phyloP scores from a whole-genome alignment of 2,797 vertebrate genomes.

The Percopsis omiscomaycus region DNA sequence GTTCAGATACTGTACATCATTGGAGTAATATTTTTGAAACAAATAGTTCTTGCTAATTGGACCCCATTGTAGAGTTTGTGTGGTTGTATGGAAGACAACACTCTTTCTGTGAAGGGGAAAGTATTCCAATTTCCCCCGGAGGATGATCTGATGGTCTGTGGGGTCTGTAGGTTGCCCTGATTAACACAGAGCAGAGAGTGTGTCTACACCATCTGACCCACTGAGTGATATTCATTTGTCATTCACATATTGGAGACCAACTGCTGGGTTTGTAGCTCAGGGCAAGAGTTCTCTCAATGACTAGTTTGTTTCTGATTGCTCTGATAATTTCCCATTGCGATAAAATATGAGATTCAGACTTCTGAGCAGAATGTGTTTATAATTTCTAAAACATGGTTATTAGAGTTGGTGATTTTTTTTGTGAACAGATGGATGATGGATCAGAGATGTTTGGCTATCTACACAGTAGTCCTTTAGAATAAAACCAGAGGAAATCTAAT shows the following conservation, averaged over 20 bases:
- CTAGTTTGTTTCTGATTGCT: slow-evolving; percentile 67
- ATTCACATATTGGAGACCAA: slow-evolving; percentile 74
- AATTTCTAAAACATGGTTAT: slow-evolving; percentile 32
- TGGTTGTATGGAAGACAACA: slow-evolving; percentile 47
- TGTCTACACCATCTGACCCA: slow-evolving; percentile 77
- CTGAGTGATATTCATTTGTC: slow-evolving; percentile 75
- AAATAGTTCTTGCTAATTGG: too few relatives aligned
- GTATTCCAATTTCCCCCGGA: slow-evolving; percentile 65
- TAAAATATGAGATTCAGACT: slow-evolving; percentile 48
- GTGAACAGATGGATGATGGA: slow-evolving; percentile 5
- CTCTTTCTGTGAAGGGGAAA: slow-evolving; percentile 65
- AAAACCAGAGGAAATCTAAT: neutral
- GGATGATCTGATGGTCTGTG: slow-evolving; percentile 67
- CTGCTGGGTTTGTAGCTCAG: slow-evolving; percentile 69
- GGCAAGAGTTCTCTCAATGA: slow-evolving; percentile 68
- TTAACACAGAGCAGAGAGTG: slow-evolving; percentile 72
- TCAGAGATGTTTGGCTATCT: slow-evolving; percentile 1
- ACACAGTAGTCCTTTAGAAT: too few relatives aligned
- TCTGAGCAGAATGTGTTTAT: slow-evolving; percentile 49
- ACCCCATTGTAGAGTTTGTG: slow-evolving; percentile 28
- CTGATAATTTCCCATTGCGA: slow-evolving; percentile 58
- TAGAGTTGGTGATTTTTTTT: slow-evolving; percentile 15
- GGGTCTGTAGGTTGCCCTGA: slow-evolving; percentile 73
- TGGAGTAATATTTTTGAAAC: too few relatives aligned
- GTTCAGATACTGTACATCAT: too few relatives aligned